Evolutionary conservation across 2,113 vertebrate genomes (phyloP).

Genomic region (Hypomesus transpacificus): DNA sequence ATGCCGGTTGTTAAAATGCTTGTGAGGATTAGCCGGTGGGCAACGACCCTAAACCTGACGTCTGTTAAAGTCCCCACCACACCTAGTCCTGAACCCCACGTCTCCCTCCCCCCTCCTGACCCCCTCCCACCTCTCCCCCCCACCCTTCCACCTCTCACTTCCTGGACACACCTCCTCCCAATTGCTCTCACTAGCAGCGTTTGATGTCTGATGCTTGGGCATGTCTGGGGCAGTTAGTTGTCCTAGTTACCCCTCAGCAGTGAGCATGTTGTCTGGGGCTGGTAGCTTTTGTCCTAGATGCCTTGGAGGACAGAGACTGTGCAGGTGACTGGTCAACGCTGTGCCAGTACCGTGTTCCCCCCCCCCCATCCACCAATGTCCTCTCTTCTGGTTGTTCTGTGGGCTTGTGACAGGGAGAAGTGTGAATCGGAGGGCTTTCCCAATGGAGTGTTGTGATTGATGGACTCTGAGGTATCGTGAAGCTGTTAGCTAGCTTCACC

Average conservation of each 20-base stretch:
- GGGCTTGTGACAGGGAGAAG: background rate
- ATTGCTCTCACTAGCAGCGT: slow-evolving; percentile 72
- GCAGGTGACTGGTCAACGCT: slow-evolving; percentile 71
- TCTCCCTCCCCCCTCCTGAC: slow-evolving; percentile 35
- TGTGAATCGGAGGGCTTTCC: slow-evolving; percentile 35
- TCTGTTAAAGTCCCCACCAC: slow-evolving; percentile 38
- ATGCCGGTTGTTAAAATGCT: slow-evolving; percentile 45
- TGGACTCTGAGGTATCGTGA: slow-evolving; percentile 54
- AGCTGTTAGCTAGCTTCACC: slow-evolving; percentile 58
- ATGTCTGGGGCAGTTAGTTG: slow-evolving; percentile 54
- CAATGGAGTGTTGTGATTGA: slow-evolving; percentile 52
- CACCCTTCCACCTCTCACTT: slow-evolving; percentile 69
- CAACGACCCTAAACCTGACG: slow-evolving; percentile 37
- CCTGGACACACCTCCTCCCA: slow-evolving; percentile 74
- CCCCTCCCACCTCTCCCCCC: slow-evolving; percentile 19
- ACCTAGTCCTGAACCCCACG: slow-evolving; percentile 6
- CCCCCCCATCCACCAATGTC: slow-evolving; percentile 44
- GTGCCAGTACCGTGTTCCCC: slow-evolving; percentile 25
- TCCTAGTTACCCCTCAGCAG: slow-evolving; percentile 69
- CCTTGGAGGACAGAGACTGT: slow-evolving; percentile 36
- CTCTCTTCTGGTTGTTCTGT: slow-evolving; percentile 21
- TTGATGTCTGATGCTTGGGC: slow-evolving; percentile 53
- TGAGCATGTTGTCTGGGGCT: slow-evolving; percentile 64
- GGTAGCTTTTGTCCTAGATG: slow-evolving; percentile 32
- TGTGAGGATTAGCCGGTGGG: slow-evolving; percentile 44